Evolutionary conservation across 2,797 vertebrate genomes (phyloP), one percentile per base, ranked within the genome.

Genomic region (Cryptoprocta ferox): DNA sequence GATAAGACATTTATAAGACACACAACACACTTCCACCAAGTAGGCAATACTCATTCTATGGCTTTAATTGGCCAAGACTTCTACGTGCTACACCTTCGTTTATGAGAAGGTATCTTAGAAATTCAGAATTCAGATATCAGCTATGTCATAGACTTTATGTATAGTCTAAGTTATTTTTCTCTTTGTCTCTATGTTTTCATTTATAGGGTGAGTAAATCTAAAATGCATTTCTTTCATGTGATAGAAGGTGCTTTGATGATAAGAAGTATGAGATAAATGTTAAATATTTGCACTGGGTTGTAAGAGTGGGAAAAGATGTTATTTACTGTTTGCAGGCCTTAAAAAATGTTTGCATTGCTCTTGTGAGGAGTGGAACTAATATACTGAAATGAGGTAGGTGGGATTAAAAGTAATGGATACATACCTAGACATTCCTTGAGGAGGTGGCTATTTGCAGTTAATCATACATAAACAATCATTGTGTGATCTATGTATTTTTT

Each of bases 171-270:
- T 53, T 89, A 70, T 63, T 83, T 92, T 94, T 91, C 24, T 35
- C 42, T 59, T 80, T 68, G 26, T 71, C 42, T 95, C 28, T 71
- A 9, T 73, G 61, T 26, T 50, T 94, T 90, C 18, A 82, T 90
- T 73, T 70, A 6, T 61, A 30, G 28, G 76, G 21, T 53, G 32
- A 92, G 18, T 65, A 79, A 83, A 91, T 89, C 48, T 76, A 61
- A 97, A 92, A 42, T 82, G 15, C 79, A 37, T 82, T 87, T 95
- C 18, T 90, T 21, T 89, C n/a, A 66, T 21, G 37, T 66, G 19
- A 63, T 50, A n/a, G 39, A 50, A 96, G 35, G n/a, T 91, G 21
- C 48, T 95, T 97, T 95, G 35, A 92, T 85, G 88, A 80, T 85
- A 95, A 95, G 73, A 88, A 95, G 50, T 21, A 35, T 59, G 82